These are phyloP conservation scores for Archivesica marissinica DNA, from an alignment of 1,140 invertebrate genomes.

Conservation along the genomic window DNA sequence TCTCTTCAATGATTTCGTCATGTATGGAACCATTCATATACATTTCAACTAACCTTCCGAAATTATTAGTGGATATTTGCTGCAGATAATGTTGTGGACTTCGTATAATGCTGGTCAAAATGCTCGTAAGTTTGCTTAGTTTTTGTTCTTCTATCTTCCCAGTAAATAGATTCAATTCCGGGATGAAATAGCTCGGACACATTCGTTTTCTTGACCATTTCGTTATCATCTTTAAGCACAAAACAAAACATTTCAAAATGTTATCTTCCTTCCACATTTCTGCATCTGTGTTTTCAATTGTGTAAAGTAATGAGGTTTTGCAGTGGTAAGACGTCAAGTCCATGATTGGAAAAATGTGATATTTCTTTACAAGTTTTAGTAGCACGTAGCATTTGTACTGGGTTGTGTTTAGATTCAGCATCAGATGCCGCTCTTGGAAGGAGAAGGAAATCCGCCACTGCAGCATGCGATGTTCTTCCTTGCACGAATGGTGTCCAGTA, in stretches of 20 bases:
- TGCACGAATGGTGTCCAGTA: conserved; percentile 1
- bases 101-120: not conserved
- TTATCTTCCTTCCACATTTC: conserved; percentile 7
- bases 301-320: conserved; percentile 28
- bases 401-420: conserved; percentile 15
- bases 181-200: conserved; percentile 42
- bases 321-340: conserved; percentile 21
- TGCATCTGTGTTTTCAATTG: not conserved
- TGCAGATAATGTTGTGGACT: not conserved
- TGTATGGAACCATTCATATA: not conserved
- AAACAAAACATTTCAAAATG: conserved; percentile 13
- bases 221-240: not conserved
- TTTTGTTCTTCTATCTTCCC: not conserved
- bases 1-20: not conserved
- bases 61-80: not conserved
- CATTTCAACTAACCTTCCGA: not conserved
- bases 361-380: conserved; percentile 37
- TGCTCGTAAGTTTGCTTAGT: not conserved
- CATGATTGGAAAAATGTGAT: not conserved
- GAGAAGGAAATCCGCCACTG: conserved; percentile 51
- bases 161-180: conserved; percentile 26
- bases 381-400: conserved; percentile 48
- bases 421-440: conserved; percentile 24
- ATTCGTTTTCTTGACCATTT: not conserved
- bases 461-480: not conserved